Base-by-base conservation (phyloP, 2,888 invertebrate species). In the Eupithecia subfuscata region DNA sequence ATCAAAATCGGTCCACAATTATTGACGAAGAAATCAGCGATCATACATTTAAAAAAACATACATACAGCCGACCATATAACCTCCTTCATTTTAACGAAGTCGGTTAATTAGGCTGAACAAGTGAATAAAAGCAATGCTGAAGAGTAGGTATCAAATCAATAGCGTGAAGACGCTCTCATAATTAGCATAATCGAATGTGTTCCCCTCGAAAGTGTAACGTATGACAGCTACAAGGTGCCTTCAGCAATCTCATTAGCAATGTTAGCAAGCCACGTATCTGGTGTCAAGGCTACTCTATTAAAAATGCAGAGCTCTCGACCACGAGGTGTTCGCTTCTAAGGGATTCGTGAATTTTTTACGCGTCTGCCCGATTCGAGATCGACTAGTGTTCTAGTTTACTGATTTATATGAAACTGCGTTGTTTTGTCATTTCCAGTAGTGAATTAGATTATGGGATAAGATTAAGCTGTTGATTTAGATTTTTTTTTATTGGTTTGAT, bases 251-350 rank as follows among this genome's bases (percentile, higher is more conserved):
- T 86, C 81, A 84, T 88, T 86, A 85, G 82, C 84, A 84, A 56
- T n/a, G 52, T n/a, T n/a, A 52, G 56, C 84, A 84, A 83, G 83
- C 83, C 78, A 86, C 83, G 82, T 85, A 84, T 77, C 82, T 76
- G 76, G 79, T 80, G 81, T 82, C 87, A 87, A 89, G 87, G 88
- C 85, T 77, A 79, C 69, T 79, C 80, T 83, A 89, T 87, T 85
- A 86, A 88, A 86, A 84, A 86, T 87, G 82, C 82, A 86, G 72
- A 82, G 84, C 80, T 83, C 80, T 82, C 79, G 83, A 83, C 82
- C 78, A 81, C 79, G 82, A 84, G 82, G 82, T 84, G 85, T 86
- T 82, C 83, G 80, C 84, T 84, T 82, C 82, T 77, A 83, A 84
- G 83, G 78, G 84, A 76, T 74, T 78, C 74, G 56, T 87, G 82